Evolutionary conservation across 2,888 invertebrate species (phyloP).

Genomic region (Tachina fera): DNA sequence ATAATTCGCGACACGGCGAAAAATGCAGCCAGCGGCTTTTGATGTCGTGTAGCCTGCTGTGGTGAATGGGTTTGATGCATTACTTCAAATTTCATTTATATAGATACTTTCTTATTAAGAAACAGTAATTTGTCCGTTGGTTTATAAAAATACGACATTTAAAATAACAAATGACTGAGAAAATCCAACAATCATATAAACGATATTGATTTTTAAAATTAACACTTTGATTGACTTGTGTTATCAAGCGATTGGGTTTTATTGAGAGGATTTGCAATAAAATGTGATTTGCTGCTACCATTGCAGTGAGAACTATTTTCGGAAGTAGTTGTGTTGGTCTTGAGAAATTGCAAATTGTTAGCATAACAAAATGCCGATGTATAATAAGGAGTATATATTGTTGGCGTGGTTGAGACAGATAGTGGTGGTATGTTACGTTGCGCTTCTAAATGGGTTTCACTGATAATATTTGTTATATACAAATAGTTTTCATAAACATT

Average conservation of each 20-base stretch:
- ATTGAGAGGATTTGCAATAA: neutral
- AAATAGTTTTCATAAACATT: constrained; percentile 85
- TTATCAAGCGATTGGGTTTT: neutral
- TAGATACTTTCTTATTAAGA: too few relatives aligned
- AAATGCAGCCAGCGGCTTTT: too few relatives aligned
- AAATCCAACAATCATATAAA: too few relatives aligned
- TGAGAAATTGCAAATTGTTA: constrained; percentile 58
- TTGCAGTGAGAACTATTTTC: constrained; percentile 8
- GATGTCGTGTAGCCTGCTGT: too few relatives aligned
- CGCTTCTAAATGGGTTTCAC: neutral
- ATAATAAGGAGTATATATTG: constrained; percentile 73
- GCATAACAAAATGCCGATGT: constrained; percentile 74
- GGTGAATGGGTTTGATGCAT: too few relatives aligned
- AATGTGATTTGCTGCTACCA: neutral
- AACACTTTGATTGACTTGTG: constrained; percentile 18
- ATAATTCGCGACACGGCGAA: too few relatives aligned
- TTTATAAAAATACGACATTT: too few relatives aligned
- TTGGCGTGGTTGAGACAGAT: constrained; percentile 7
- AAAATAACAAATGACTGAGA: too few relatives aligned
- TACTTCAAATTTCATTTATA: too few relatives aligned
- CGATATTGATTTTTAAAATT: neutral
- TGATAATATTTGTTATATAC: constrained; percentile 85
- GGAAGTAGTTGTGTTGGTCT: constrained; percentile 4
- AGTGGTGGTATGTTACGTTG: neutral
- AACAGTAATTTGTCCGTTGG: too few relatives aligned